A percentile compares a stretch with the other conserved stretches of the same genome.
Evolutionary conservation across 1,140 invertebrate genomes (phyloP).

Genomic region (Caenorhabditis elegans): WBcel235 BX284604.4:9950001-9950500

Average conservation of each 20-base stretch:
- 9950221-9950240: not conserved
- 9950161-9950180: no score
- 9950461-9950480: not conserved
- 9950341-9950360: not conserved
- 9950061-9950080: no score
- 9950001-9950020: no score
- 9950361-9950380: not conserved
- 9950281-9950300: conserved; percentile 7
- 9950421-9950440: conserved; percentile 17
- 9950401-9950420: conserved; percentile 22
- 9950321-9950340: conserved; percentile 1
- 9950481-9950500: not conserved
- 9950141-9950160: no score
- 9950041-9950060: no score
- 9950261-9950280: conserved; percentile 17
- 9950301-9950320: not conserved
- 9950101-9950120: no score
- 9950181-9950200: no score
- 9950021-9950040: no score
- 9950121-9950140: no score
- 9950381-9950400: conserved; percentile 23
- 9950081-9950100: no score
- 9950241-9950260: not conserved
- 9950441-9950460: not conserved
- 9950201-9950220: no score